Evolutionary conservation across 1,140 invertebrate genomes (phyloP), one percentile per base, ranked within the genome.

Genomic region (Oncopeltus fasciatus): DNA sequence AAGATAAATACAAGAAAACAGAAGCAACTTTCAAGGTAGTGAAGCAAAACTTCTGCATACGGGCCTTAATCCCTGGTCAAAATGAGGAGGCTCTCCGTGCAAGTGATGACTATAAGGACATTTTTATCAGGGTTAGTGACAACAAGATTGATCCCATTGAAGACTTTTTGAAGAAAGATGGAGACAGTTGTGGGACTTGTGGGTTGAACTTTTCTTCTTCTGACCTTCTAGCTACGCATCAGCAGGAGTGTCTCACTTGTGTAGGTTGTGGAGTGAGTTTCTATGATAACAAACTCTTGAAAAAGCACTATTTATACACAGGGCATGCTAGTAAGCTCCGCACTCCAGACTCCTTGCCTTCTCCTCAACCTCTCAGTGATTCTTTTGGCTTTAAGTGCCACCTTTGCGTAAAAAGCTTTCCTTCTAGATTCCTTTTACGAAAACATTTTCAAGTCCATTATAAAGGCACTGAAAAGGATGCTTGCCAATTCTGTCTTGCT

Each of bases 1-100:
- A 38, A 53, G 64, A 65, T 29, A 65, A 65, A 59, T 53, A 24
- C 11, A 61, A 53, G 24, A 57, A 62, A 47, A 65, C 60, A 11
- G 64, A 65, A 65, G 31, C 53, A 27, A 65, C 64, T 51, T 65
- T 65, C 57, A 65, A 65, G 57, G 64, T 65, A n/a, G 60, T 65
- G 18, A 65, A 65, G 43, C 64, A 65, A 31, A 65, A 61, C 27
- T 65, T 65, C 44, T 27, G 28, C 24, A 65, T 65, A 16, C 16
- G 43, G 28, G 64, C 64, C 2, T 58, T 56, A 43, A 33, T 65
- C 9, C 51, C 60, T 18, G 56, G 47, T 16, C 63, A 64, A 33
- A 61, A 58, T 31, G 57, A 57, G 12, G 60, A 65, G 33, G 59
- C 43, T 9, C 29, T 57, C 2, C 24, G 33, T 26, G 51, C 28